Evolutionary conservation across 2,888 invertebrate genomes (phyloP).

Genomic region (Clusia tigrina): DNA sequence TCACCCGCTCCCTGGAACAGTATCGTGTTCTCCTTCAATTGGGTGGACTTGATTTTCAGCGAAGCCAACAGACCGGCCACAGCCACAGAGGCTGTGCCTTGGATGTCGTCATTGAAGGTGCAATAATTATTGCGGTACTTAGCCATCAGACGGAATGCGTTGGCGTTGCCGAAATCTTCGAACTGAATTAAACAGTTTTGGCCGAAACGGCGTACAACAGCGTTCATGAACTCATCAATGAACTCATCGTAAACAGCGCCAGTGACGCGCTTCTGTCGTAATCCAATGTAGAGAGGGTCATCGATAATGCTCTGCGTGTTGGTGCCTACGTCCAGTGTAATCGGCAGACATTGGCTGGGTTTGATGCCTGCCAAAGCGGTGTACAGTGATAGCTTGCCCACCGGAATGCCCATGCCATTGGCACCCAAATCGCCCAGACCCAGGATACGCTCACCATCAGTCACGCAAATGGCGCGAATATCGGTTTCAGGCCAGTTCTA

Average conservation of each 20-base stretch:
- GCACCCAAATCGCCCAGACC: conserved; percentile 97
- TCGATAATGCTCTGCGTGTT: conserved; percentile 85
- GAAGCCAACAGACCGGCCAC: conserved; percentile 93
- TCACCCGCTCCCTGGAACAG: conserved; percentile 98
- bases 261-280: conserved; percentile 82
- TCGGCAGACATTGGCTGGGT: conserved; percentile 93
- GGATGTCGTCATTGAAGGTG: conserved; percentile 99
- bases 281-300: conserved; percentile 95
- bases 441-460: conserved; percentile 97
- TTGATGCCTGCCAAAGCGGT: conserved; percentile 97
- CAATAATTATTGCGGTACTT: conserved; percentile 90
- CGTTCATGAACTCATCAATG: conserved; percentile 96
- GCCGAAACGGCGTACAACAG: conserved; percentile 84
- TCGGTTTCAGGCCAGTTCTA: conserved; percentile 82
- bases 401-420: conserved; percentile 98
- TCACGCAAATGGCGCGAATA: conserved; percentile 90
- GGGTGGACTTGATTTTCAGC: conserved; percentile 81
- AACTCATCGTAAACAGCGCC: conserved; percentile 91
- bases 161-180: conserved; percentile 98
- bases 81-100: conserved; percentile 96
- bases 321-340: conserved; percentile 92
- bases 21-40: conserved; percentile 83
- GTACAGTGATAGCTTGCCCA: conserved; percentile 96
- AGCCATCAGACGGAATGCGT: conserved; percentile 91
- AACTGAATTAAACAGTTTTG: conserved; percentile 90